phyloP scores from a whole-genome alignment of 2,888 invertebrate genomes.

The Oscheius sp. region DNA sequence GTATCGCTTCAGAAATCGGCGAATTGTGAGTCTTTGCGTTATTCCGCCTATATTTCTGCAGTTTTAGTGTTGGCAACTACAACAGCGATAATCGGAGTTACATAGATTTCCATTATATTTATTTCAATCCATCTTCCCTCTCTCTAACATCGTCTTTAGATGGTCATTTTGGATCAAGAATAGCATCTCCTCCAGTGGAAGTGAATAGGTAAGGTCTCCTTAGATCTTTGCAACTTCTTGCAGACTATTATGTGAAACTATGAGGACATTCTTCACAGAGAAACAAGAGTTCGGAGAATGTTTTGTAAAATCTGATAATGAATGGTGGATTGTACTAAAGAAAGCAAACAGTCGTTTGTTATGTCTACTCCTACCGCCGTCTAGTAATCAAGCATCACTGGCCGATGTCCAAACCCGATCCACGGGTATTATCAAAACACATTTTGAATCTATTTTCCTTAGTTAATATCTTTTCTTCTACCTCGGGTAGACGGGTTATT shows the following conservation, averaged over 20 bases:
- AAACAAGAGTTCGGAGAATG: constrained; percentile 64
- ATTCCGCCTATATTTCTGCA: neutral
- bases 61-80: constrained; percentile 27
- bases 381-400: constrained; percentile 50
- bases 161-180: constrained; percentile 27
- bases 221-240: constrained; percentile 25
- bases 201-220: constrained; percentile 43
- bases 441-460: constrained; percentile 63
- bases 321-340: constrained; percentile 70
- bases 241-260: constrained; percentile 65
- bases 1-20: constrained; percentile 54
- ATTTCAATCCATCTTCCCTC: constrained; percentile 70
- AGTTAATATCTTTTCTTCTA: constrained; percentile 37
- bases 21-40: constrained; percentile 47
- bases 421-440: constrained; percentile 54
- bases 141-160: constrained; percentile 62
- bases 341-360: constrained; percentile 64
- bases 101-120: constrained; percentile 69
- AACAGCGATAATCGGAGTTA: constrained; percentile 11
- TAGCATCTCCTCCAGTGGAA: constrained; percentile 46
- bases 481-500: neutral
- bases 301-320: constrained; percentile 63
- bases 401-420: constrained; percentile 61
- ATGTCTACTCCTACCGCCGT: constrained; percentile 61
- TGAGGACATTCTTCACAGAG: constrained; percentile 52